These are phyloP conservation scores for Eptatretus atami DNA, from an alignment of 2,797 vertebrate species.

Conservation along the genomic window DNA sequence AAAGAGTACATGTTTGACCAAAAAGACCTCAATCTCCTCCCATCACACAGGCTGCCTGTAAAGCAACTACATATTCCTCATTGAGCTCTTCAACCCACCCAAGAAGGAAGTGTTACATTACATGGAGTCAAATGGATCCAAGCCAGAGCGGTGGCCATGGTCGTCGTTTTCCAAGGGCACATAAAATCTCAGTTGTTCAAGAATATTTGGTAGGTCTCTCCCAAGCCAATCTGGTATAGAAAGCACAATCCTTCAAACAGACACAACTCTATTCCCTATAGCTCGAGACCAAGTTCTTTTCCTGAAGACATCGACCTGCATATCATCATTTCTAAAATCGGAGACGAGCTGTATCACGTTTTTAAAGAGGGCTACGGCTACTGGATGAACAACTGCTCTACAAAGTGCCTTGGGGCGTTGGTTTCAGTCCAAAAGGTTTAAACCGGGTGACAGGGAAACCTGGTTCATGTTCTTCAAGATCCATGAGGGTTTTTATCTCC, in stretches of 20 bases:
- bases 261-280: constrained; percentile 14
- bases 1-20: constrained; percentile 22
- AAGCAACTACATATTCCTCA: constrained; percentile 48
- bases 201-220: constrained; percentile 40
- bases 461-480: constrained; percentile 52
- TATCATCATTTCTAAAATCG: too few relatives aligned
- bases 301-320: constrained; percentile 26
- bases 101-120: constrained; percentile 31
- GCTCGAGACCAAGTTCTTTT: constrained; percentile 21
- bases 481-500: constrained; percentile 26
- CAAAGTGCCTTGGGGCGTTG: constrained; percentile 35
- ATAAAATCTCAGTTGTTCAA: constrained; percentile 28
- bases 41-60: constrained; percentile 12
- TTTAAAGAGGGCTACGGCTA: constrained; percentile 26
- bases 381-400: constrained; percentile 22
- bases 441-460: constrained; percentile 28
- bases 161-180: constrained; percentile 34
- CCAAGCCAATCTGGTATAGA: constrained; percentile 18
- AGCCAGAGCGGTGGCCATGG: constrained; percentile 32
- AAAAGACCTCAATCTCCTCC: constrained; percentile 21
- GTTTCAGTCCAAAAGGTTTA: constrained; percentile 40
- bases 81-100: constrained; percentile 40
- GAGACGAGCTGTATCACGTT: constrained; percentile 12
- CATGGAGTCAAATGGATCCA: constrained; percentile 20
- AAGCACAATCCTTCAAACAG: constrained; percentile 13